Conservation (phyloP, 1,140 invertebrate species). For the Dendrolimus punctatus region DNA sequence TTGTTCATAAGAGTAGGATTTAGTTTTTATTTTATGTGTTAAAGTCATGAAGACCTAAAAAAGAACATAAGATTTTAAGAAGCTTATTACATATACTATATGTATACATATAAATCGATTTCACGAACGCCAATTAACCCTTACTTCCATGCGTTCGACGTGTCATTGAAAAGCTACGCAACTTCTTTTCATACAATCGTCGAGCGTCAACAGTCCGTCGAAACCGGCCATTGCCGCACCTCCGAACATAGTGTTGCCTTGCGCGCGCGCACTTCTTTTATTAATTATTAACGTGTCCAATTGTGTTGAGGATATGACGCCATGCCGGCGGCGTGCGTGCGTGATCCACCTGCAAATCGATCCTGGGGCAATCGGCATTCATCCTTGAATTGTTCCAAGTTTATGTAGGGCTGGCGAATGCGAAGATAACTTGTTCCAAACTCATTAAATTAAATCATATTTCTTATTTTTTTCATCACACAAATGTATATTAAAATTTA, state of each 20-base stretch:
- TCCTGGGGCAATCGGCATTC: constrained; percentile 44
- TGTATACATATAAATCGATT: too few species aligned
- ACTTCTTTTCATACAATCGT: constrained; percentile 28
- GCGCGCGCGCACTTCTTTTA: constrained; percentile 60
- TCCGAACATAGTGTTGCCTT: constrained; percentile 54
- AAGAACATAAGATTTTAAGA: too few species aligned
- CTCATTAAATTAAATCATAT: too few species aligned
- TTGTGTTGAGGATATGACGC: constrained; percentile 64
- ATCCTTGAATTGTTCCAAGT: constrained; percentile 46
- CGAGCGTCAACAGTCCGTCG: constrained; percentile 41
- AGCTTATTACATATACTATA: too few species aligned
- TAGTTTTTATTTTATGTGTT: too few species aligned
- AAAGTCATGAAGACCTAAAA: too few species aligned
- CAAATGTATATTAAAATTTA: neutral
- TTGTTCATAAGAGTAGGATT: too few species aligned
- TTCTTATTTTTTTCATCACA: neutral
- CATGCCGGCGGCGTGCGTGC: constrained; percentile 41
- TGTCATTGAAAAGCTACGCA: too few species aligned
- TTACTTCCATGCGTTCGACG: too few species aligned
- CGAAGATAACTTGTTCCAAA: too few species aligned
- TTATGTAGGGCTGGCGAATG: neutral
- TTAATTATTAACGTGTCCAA: constrained; percentile 58
- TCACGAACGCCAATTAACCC: too few species aligned
- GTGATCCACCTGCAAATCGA: constrained; percentile 54
- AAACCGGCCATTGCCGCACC: constrained; percentile 47